These are phyloP conservation scores for Thumatha senex DNA, from an alignment of 2,888 invertebrate genomes.

Conservation along the genomic window DNA sequence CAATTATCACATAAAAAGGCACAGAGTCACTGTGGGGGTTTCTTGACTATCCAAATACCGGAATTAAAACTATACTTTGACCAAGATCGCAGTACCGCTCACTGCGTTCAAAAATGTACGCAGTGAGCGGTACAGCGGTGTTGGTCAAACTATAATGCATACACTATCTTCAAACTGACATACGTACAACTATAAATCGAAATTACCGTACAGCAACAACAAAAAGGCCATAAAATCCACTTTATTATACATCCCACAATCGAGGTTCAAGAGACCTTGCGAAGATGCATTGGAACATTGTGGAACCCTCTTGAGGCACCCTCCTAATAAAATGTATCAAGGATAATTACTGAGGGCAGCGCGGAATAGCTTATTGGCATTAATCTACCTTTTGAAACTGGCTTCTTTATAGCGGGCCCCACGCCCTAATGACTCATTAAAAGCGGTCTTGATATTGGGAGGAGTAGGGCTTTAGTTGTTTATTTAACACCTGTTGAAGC, in stretches of 20 bases:
- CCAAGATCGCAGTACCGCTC: too few species aligned
- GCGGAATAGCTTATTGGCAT: slow-evolving; percentile 20
- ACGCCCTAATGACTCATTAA: slow-evolving; percentile 24
- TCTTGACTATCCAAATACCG: too few species aligned
- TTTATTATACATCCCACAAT: slow-evolving; percentile 19
- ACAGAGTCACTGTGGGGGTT: too few species aligned
- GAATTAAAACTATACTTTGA: neutral
- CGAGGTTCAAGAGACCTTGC: slow-evolving; percentile 27
- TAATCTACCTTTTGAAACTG: slow-evolving; percentile 42
- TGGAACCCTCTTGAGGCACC: slow-evolving; percentile 28
- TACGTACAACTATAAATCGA: neutral
- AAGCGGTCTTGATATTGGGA: slow-evolving; percentile 18
- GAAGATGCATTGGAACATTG: slow-evolving; percentile 38
- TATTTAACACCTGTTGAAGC: neutral
- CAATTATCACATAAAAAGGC: too few species aligned
- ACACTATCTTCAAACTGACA: neutral
- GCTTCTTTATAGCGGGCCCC: slow-evolving; percentile 24
- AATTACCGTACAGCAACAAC: slow-evolving; percentile 10
- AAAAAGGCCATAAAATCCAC: slow-evolving; percentile 23
- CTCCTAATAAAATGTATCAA: slow-evolving; percentile 44
- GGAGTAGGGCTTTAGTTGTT: neutral
- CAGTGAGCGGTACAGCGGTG: too few species aligned
- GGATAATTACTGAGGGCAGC: slow-evolving; percentile 43
- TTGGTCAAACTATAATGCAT: neutral
- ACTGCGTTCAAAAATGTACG: too few species aligned